phyloP scores from a whole-genome alignment of 1,140 invertebrate genomes.

The Megalopta genalis region DNA sequence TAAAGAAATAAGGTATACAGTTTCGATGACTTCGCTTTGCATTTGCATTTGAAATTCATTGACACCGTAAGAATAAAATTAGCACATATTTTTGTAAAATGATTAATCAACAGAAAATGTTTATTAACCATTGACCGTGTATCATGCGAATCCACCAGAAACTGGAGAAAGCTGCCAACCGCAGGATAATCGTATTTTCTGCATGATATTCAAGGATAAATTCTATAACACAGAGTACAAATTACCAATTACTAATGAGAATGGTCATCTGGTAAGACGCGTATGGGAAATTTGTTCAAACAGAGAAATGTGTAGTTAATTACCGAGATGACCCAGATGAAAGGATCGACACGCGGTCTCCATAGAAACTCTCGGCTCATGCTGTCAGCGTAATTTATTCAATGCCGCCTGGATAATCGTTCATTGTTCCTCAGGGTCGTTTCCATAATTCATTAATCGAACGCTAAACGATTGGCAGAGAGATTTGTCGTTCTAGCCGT shows the following conservation, averaged over 20 bases:
- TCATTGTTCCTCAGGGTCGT: constrained; percentile 45
- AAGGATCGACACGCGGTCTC: neutral
- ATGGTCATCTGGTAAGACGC: neutral
- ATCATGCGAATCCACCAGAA: neutral
- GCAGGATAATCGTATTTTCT: neutral
- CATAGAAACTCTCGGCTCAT: constrained; percentile 30
- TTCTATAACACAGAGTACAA: neutral
- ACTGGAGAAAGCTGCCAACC: neutral
- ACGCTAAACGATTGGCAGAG: constrained; percentile 35
- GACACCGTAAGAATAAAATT: too few species aligned
- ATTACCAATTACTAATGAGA: neutral
- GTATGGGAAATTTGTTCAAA: neutral
- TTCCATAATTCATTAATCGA: constrained; percentile 54
- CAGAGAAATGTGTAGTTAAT: constrained; percentile 11
- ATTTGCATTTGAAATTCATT: too few species aligned
- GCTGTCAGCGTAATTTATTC: constrained; percentile 47
- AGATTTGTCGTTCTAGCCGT: constrained; percentile 48
- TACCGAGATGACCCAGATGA: neutral
- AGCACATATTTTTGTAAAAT: too few species aligned
- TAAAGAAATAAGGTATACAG: too few species aligned
- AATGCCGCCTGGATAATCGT: constrained; percentile 23
- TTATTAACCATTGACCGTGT: too few species aligned
- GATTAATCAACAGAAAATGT: too few species aligned
- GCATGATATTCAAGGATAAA: neutral
- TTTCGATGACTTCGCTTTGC: too few species aligned